Conservation (phyloP, 1,140 invertebrate species). For the Bombus waltoni region DNA sequence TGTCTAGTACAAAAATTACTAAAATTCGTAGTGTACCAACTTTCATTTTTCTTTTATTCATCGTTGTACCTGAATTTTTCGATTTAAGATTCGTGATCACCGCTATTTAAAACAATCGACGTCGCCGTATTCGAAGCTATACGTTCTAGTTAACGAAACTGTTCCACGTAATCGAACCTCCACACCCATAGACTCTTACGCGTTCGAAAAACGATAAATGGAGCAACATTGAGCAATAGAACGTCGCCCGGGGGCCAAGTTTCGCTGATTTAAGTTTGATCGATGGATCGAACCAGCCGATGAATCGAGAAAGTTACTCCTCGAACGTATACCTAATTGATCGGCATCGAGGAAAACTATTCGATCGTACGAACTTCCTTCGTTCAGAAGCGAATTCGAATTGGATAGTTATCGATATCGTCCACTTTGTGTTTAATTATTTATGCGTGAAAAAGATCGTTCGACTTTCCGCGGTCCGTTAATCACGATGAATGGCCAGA, state of each 20-base stretch:
- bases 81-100: no score
- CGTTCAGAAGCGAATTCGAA: background rate
- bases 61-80: no score
- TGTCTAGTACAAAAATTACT: no score
- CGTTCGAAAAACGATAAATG: conserved; percentile 43
- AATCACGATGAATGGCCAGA: conserved; percentile 9
- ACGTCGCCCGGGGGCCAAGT: conserved; percentile 36
- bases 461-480: background rate
- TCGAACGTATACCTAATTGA: background rate
- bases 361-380: background rate
- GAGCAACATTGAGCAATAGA: conserved; percentile 53
- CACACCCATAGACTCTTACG: conserved; percentile 5
- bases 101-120: background rate
- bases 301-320: conserved; percentile 46
- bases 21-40: no score
- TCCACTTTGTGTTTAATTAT: conserved; percentile 1
- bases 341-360: background rate
- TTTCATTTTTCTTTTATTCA: no score
- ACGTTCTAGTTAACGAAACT: conserved; percentile 19
- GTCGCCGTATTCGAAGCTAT: no score
- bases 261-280: conserved; percentile 52
- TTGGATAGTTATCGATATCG: background rate
- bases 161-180: background rate
- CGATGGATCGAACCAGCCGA: conserved; percentile 29
- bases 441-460: background rate